Conservation (phyloP, 2,797 vertebrate species). For the Cyprinella venusta region DNA sequence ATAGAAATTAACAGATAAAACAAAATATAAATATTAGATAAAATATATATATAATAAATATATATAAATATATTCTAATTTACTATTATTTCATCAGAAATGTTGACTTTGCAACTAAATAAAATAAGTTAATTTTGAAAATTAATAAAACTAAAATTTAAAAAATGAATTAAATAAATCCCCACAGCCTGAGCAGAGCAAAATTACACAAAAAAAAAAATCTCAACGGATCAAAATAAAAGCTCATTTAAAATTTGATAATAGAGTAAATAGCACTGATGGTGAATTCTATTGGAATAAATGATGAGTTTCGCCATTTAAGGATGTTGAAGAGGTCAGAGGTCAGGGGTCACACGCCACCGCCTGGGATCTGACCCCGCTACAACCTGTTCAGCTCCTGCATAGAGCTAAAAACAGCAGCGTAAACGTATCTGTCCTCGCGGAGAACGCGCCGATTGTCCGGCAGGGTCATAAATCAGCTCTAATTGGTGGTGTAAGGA, state of each 20-base stretch:
- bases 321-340: constrained; percentile 11
- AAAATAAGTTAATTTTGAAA: too few species aligned
- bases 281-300: background rate
- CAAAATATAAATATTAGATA: background rate
- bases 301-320: background rate
- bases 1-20: background rate
- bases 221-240: background rate
- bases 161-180: too few species aligned
- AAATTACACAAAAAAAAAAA: too few species aligned
- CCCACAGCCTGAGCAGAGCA: too few species aligned
- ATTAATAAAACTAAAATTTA: too few species aligned
- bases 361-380: constrained; percentile 12
- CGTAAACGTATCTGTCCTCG: background rate
- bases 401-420: constrained; percentile 18
- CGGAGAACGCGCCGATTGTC: background rate
- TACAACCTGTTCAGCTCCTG: background rate
- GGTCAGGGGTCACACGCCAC: constrained; percentile 15
- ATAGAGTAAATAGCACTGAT: background rate
- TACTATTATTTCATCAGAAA: too few species aligned
- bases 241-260: too few species aligned
- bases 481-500: constrained; percentile 9
- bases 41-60: too few species aligned
- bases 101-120: too few species aligned
- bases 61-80: too few species aligned
- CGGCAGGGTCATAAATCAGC: constrained; percentile 37